These are phyloP conservation scores for Astyanax mexicanus DNA, from an alignment of 2,797 vertebrate genomes.

Conservation along the genomic window DNA sequence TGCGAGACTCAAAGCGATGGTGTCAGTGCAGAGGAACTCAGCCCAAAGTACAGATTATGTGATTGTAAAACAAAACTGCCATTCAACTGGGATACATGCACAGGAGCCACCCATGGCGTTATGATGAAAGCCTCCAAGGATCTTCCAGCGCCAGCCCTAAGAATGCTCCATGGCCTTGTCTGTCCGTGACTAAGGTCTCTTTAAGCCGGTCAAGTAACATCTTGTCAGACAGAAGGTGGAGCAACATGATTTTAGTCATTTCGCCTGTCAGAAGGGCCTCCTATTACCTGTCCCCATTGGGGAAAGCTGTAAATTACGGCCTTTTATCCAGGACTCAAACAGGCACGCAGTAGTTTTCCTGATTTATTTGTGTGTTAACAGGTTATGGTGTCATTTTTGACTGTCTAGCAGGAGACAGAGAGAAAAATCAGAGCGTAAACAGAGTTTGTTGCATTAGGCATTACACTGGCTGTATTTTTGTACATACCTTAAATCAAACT, in stretches of 20 bases:
- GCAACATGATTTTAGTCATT: constrained; percentile 73
- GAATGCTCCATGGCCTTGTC: constrained; percentile 46
- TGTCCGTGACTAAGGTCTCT: constrained; percentile 59
- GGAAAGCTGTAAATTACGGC: constrained; percentile 70
- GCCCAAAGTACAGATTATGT: constrained; percentile 41
- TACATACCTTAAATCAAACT: too few relatives aligned
- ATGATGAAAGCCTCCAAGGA: constrained; percentile 64
- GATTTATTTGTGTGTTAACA: constrained; percentile 68
- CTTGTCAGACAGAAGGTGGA: constrained; percentile 77
- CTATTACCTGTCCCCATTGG: constrained; percentile 71
- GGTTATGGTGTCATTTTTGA: constrained; percentile 52
- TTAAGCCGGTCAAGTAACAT: constrained; percentile 75
- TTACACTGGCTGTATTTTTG: too few relatives aligned
- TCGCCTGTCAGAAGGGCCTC: constrained; percentile 71
- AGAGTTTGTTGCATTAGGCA: constrained; percentile 11
- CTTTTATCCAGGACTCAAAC: constrained; percentile 66
- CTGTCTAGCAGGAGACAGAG: constrained; percentile 22
- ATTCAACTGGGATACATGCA: constrained; percentile 36
- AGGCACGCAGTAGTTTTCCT: constrained; percentile 48
- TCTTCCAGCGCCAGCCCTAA: constrained; percentile 63
- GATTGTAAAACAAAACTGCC: constrained; percentile 49
- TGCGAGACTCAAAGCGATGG: constrained; percentile 33
- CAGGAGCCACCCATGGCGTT: constrained; percentile 65
- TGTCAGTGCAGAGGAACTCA: constrained; percentile 40
- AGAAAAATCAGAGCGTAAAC: too few relatives aligned